These are phyloP conservation scores for Nilaparvata lugens DNA, from an alignment of 1,140 invertebrate species.

Conservation along the genomic window DNA sequence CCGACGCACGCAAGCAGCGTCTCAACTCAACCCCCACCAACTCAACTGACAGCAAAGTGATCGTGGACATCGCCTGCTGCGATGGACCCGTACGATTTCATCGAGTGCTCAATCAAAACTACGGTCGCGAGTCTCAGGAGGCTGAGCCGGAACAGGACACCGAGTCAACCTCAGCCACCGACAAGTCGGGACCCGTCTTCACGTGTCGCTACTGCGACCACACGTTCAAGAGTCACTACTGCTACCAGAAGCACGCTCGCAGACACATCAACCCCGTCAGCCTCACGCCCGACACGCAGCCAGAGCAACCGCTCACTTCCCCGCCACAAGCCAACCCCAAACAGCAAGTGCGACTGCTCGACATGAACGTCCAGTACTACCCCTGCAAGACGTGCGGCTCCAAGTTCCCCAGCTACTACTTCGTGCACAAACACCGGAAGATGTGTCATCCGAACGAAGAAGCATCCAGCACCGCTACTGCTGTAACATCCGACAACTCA, in stretches of 20 bases:
- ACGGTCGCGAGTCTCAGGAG: constrained; percentile 34
- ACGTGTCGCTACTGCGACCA: constrained; percentile 68
- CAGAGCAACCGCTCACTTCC: constrained; percentile 23
- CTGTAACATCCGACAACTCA: constrained; percentile 37
- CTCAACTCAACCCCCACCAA: not conserved
- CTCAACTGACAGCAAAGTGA: constrained; percentile 37
- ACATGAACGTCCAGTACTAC: constrained; percentile 82
- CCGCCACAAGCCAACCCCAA: constrained; percentile 20
- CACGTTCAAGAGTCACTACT: constrained; percentile 72
- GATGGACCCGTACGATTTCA: constrained; percentile 79
- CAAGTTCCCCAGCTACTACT: constrained; percentile 88
- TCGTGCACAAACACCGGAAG: constrained; percentile 85
- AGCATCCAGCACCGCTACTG: constrained; percentile 32
- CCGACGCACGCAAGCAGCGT: not conserved
- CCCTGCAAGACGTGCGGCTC: constrained; percentile 85
- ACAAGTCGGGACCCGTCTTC: constrained; percentile 39
- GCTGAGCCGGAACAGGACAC: not conserved
- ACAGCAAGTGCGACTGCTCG: constrained; percentile 51
- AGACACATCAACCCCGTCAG: constrained; percentile 49
- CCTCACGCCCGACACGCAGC: constrained; percentile 15
- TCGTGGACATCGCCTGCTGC: constrained; percentile 75
- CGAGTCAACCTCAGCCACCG: not conserved
- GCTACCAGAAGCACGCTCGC: constrained; percentile 68
- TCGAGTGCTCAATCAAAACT: constrained; percentile 64
- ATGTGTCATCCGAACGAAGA: constrained; percentile 58